Percentiles rank a stretch among this genome's conserved stretches.
Evolutionary conservation across 2,797 vertebrate genomes (phyloP).

Genomic region (Anas capensis): DNA sequence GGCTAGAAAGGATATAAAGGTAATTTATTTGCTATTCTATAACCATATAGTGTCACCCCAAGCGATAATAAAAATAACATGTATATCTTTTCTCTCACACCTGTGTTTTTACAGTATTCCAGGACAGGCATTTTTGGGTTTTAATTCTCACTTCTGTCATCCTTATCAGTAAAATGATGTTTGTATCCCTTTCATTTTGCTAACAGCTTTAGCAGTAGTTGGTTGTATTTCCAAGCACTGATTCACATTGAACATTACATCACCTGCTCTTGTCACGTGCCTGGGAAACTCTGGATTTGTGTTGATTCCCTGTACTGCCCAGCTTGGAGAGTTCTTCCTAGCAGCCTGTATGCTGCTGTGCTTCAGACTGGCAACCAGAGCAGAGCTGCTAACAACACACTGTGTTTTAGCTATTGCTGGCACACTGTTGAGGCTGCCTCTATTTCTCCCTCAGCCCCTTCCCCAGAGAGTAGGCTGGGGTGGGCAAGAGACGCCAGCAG

Average conservation of each 20-base stretch:
- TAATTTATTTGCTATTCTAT: neutral
- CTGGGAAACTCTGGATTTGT: neutral
- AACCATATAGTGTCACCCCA: neutral
- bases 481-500: neutral
- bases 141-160: neutral
- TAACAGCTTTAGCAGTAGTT: neutral
- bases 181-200: neutral
- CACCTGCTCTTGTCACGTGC: neutral
- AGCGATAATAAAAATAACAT: neutral
- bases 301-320: neutral
- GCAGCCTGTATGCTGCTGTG: fast-evolving
- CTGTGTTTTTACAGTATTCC: neutral
- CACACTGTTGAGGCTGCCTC: no score
- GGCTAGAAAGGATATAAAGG: neutral
- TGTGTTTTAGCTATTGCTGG: neutral
- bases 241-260: neutral
- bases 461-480: no score
- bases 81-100: neutral
- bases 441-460: no score
- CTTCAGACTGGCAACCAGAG: neutral
- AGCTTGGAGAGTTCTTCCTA: neutral
- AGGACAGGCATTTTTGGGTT: fast-evolving
- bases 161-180: neutral
- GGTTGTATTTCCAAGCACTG: neutral
- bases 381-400: neutral